A percentile compares a stretch with the other conserved stretches of the same genome.
Evolutionary conservation across 1,140 invertebrate genomes (phyloP).

Genomic region (Drosophila bipectinata): DNA sequence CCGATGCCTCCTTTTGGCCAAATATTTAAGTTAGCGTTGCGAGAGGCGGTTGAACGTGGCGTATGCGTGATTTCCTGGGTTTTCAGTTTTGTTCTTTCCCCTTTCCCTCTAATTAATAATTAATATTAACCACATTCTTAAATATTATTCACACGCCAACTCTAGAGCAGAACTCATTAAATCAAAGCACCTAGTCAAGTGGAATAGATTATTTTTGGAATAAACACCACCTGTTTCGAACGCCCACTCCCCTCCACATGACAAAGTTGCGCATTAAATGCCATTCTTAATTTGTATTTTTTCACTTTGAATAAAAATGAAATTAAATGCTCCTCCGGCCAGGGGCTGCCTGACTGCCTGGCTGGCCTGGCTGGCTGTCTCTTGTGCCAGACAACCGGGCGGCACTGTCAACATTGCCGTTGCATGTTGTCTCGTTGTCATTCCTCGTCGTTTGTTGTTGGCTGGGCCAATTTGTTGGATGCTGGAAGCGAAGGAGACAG

Average conservation of each 20-base stretch:
- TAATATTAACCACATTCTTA: slow-evolving; percentile 13
- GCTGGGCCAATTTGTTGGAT: slow-evolving; percentile 44
- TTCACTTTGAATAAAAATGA: slow-evolving; percentile 77
- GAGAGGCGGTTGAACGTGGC: slow-evolving; percentile 40
- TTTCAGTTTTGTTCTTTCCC: slow-evolving; percentile 18
- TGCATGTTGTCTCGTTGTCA: slow-evolving; percentile 16
- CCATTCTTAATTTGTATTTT: slow-evolving; percentile 73
- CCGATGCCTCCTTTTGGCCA: slow-evolving; percentile 13
- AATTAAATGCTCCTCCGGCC: slow-evolving; percentile 60
- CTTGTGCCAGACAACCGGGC: slow-evolving; percentile 56
- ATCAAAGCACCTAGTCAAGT: slow-evolving; percentile 33
- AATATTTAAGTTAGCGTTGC: slow-evolving; percentile 27
- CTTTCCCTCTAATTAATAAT: not conserved
- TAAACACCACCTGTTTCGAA: slow-evolving; percentile 31
- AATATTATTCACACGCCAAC: not conserved
- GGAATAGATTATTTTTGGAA: not conserved
- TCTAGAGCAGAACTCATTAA: slow-evolving; percentile 36
- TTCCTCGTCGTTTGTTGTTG: slow-evolving; percentile 21
- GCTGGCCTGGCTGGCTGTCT: not conserved
- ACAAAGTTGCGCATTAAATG: slow-evolving; percentile 76
- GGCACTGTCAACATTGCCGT: slow-evolving; percentile 49
- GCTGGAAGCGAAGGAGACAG: slow-evolving; percentile 18
- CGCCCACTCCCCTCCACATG: slow-evolving; percentile 53
- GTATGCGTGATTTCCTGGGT: slow-evolving; percentile 44
- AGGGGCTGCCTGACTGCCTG: slow-evolving; percentile 6